Evolutionary conservation across 2,113 vertebrate species (phyloP).

Genomic region (Chaenogobius annularis): DNA sequence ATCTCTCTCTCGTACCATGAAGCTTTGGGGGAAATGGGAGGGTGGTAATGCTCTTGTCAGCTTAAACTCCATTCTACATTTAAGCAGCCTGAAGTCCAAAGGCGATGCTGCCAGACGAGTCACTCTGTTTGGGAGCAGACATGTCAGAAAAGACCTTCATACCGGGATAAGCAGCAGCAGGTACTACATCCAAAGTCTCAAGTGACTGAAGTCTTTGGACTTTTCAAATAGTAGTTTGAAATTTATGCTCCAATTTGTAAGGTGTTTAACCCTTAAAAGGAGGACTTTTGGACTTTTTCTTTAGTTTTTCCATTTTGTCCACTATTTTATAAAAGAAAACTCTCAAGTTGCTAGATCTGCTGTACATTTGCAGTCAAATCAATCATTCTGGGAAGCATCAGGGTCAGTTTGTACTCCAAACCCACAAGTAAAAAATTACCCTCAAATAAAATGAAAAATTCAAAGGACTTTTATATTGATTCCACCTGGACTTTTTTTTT

Average conservation of each 20-base stretch:
- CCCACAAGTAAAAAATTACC: too few relatives aligned
- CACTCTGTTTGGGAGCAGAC: slow-evolving; percentile 38
- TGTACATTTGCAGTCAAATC: too few relatives aligned
- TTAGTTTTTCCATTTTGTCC: too few relatives aligned
- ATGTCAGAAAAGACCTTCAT: slow-evolving; percentile 35
- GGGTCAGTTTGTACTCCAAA: too few relatives aligned
- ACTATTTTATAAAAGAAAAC: too few relatives aligned
- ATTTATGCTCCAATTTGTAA: not conserved
- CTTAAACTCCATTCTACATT: slow-evolving; percentile 52
- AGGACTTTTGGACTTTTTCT: too few relatives aligned
- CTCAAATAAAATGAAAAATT: too few relatives aligned
- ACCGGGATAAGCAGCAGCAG: slow-evolving; percentile 1
- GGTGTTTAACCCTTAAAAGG: too few relatives aligned
- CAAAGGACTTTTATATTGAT: too few relatives aligned
- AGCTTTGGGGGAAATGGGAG: slow-evolving; percentile 35
- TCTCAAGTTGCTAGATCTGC: too few relatives aligned
- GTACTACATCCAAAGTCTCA: not conserved
- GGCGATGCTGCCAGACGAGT: slow-evolving; percentile 45
- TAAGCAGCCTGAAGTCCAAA: slow-evolving; percentile 41
- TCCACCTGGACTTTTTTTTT: too few relatives aligned
- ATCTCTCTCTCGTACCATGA: slow-evolving; percentile 53
- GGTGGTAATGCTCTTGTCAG: slow-evolving; percentile 50
- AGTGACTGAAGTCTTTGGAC: not conserved
- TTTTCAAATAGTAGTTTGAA: slow-evolving; percentile 9
- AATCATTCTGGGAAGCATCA: too few relatives aligned